These are phyloP conservation scores for Ypsolopha sequella DNA, from an alignment of 2,888 invertebrate genomes.

Conservation along the genomic window DNA sequence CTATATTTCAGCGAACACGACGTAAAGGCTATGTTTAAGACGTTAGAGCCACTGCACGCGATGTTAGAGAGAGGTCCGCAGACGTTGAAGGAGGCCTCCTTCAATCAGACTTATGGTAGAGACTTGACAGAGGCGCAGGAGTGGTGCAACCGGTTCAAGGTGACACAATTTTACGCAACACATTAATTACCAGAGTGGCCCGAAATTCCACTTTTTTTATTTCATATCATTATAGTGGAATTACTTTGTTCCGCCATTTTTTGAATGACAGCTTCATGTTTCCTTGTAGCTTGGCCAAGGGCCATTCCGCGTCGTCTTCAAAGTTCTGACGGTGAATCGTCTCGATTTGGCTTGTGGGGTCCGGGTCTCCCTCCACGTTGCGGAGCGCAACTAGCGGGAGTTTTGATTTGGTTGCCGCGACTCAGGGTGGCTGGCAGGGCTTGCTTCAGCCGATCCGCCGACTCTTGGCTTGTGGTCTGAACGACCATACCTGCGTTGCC, in stretches of 20 bases:
- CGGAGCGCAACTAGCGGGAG: no score
- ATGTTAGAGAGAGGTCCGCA: constrained; percentile 95
- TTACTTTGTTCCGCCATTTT: neutral
- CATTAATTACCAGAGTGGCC: no score
- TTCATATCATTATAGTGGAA: no score
- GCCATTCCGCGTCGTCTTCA: constrained; percentile 3
- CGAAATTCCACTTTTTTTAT: no score
- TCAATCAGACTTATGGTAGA: constrained; percentile 95
- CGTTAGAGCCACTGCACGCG: constrained; percentile 93
- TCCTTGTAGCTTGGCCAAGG: neutral
- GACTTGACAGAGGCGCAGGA: constrained; percentile 95
- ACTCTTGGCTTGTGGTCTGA: constrained; percentile 40
- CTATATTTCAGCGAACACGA: constrained; percentile 97
- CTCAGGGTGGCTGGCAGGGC: no score
- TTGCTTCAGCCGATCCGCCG: no score
- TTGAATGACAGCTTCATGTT: neutral
- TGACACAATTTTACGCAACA: constrained; percentile 18
- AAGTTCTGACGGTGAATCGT: constrained; percentile 8
- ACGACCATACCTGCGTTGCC: constrained; percentile 39
- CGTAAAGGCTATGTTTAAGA: constrained; percentile 96
- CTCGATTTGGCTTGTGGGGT: no score
- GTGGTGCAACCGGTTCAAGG: constrained; percentile 93
- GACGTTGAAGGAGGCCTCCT: constrained; percentile 96
- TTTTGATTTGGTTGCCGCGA: no score
- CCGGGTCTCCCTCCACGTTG: no score